A percentile compares a stretch with the other conserved stretches of the same genome.
These are phyloP conservation scores for Hirudinaria manillensis DNA, from an alignment of 2,888 invertebrate species.

Conservation along the genomic window DNA sequence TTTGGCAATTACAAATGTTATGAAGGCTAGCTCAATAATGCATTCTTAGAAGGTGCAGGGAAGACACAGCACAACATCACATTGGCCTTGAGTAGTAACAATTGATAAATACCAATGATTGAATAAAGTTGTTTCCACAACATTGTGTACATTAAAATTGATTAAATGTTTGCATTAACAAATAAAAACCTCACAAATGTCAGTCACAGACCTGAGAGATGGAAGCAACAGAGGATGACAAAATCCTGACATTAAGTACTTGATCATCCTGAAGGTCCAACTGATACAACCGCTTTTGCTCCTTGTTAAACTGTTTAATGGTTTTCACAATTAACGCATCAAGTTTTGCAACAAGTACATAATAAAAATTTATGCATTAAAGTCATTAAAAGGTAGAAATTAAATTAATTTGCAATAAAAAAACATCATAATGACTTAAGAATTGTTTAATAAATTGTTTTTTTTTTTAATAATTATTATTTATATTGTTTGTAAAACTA, in stretches of 20 bases:
- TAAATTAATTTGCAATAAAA: not conserved
- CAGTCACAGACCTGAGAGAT: conserved; percentile 30
- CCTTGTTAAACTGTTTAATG: conserved; percentile 48
- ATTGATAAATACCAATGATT: too few species aligned
- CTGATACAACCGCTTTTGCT: conserved; percentile 54
- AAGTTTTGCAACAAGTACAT: not conserved
- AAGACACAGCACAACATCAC: too few species aligned
- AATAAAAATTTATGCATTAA: conserved; percentile 22
- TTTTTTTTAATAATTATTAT: too few species aligned
- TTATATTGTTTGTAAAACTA: too few species aligned
- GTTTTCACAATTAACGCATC: conserved; percentile 1
- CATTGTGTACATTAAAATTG: too few species aligned
- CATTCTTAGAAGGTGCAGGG: too few species aligned
- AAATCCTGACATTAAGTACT: conserved; percentile 25
- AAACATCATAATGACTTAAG: too few species aligned
- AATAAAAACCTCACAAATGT: not conserved
- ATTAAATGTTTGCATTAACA: not conserved
- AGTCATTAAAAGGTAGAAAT: not conserved
- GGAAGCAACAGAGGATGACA: conserved; percentile 40
- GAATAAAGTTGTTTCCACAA: too few species aligned
- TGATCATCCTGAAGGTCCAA: conserved; percentile 50
- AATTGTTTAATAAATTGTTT: too few species aligned
- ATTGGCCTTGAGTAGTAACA: too few species aligned
- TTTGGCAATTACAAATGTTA: too few species aligned
- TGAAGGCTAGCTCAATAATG: too few species aligned